Percentiles rank a stretch among this genome's conserved stretches.
phyloP scores from a whole-genome alignment of 2,888 invertebrate species.

The Abscondita cerata region DNA sequence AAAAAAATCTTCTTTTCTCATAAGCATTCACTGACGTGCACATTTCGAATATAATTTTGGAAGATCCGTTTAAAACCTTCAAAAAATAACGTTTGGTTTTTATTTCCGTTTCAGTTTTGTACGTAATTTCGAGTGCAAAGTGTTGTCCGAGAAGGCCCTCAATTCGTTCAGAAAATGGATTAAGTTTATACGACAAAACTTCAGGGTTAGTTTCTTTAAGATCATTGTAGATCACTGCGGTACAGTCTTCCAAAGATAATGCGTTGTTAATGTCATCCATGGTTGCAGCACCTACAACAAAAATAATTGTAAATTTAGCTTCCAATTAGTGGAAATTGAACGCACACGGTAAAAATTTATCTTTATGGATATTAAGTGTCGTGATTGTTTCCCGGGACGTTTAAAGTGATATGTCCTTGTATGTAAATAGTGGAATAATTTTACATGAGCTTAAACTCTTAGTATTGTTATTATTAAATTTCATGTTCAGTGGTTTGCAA shows the following conservation, averaged over 20 bases:
- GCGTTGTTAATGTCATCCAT: slow-evolving; percentile 1
- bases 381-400: too few relatives aligned
- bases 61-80: slow-evolving; percentile 29
- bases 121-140: slow-evolving; percentile 35
- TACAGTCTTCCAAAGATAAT: slow-evolving; percentile 28
- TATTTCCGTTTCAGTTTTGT: slow-evolving; percentile 11
- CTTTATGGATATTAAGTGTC: too few relatives aligned
- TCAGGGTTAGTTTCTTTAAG: neutral
- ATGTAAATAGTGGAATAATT: too few relatives aligned
- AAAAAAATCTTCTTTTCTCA: slow-evolving; percentile 49
- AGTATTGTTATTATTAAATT: too few relatives aligned
- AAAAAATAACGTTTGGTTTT: slow-evolving; percentile 23
- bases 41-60: slow-evolving; percentile 27
- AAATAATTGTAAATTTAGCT: too few relatives aligned
- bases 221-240: slow-evolving; percentile 26
- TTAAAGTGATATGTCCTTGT: too few relatives aligned
- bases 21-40: slow-evolving; percentile 39
- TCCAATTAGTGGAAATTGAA: too few relatives aligned
- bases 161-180: slow-evolving; percentile 34
- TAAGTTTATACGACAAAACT: slow-evolving; percentile 27
- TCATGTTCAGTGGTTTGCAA: too few relatives aligned
- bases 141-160: slow-evolving; percentile 42
- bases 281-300: too few relatives aligned
- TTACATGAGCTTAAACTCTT: too few relatives aligned
- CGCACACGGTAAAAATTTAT: too few relatives aligned